Percentiles rank a stretch among this genome's conserved stretches.
Conservation (phyloP, 1,140 invertebrate species). For the Ectropis grisescens region DNA sequence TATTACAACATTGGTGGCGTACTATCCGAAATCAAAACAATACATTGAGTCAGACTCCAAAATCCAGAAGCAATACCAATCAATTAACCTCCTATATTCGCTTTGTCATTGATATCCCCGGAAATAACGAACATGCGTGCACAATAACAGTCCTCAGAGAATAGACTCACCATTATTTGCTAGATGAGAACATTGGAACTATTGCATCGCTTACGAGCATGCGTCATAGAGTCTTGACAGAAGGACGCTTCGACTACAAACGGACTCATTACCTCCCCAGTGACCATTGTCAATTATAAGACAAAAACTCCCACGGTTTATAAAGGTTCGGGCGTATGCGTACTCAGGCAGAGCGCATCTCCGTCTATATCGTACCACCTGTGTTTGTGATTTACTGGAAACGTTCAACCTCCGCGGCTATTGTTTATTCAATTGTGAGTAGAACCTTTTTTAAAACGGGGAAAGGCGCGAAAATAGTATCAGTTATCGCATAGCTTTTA, state of each 20-base stretch:
- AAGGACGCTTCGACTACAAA: constrained; percentile 59
- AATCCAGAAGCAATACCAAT: too few species aligned
- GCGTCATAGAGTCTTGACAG: constrained; percentile 44
- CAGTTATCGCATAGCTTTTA: too few species aligned
- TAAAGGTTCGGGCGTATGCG: constrained; percentile 45
- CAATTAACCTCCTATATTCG: too few species aligned
- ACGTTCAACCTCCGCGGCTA: background rate
- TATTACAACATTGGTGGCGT: too few species aligned
- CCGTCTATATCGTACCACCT: constrained; percentile 23
- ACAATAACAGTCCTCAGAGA: too few species aligned
- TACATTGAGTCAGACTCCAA: too few species aligned
- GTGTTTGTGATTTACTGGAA: constrained; percentile 12
- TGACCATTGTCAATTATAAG: constrained; percentile 58
- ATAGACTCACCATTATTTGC: constrained; percentile 22
- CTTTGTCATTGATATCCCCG: too few species aligned
- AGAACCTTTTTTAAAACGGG: too few species aligned
- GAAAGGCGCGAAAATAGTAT: too few species aligned
- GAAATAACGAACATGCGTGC: too few species aligned
- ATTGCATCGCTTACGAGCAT: constrained; percentile 29
- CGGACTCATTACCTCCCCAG: constrained; percentile 56
- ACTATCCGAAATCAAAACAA: too few species aligned
- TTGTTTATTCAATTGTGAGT: constrained; percentile 1
- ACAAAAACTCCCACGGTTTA: constrained; percentile 64
- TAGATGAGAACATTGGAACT: constrained; percentile 38
- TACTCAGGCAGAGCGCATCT: constrained; percentile 52